A percentile compares a stretch with the other conserved stretches of the same genome.
Conservation (phyloP, 2,113 vertebrate species). For the Geococcyx californianus region DNA sequence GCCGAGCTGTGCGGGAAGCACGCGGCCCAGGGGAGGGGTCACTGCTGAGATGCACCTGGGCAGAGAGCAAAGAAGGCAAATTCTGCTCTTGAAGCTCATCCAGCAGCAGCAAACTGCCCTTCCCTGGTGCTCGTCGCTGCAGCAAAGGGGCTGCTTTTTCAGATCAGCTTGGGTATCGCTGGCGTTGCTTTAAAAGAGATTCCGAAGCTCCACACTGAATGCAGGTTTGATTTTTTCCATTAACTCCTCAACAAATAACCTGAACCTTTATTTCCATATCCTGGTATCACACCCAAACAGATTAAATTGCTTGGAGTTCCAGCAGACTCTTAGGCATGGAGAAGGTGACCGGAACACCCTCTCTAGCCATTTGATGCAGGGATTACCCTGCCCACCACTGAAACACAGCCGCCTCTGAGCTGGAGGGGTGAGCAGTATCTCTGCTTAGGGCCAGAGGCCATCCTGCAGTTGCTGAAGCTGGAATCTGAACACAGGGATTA, state of each 20-base stretch:
- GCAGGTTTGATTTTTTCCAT: background rate
- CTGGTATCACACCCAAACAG: background rate
- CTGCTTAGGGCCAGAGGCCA: background rate
- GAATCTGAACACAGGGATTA: background rate
- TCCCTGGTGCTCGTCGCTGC: background rate
- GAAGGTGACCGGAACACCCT: background rate
- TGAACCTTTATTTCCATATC: background rate
- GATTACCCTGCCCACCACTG: background rate
- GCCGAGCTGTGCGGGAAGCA: background rate
- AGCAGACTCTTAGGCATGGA: background rate
- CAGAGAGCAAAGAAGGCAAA: background rate
- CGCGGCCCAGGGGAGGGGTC: background rate
- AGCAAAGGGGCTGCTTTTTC: background rate
- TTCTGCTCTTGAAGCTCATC: background rate
- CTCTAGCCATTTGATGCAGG: background rate
- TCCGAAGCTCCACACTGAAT: background rate
- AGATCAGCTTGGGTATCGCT: background rate
- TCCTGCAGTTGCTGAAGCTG: background rate
- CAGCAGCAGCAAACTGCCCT: background rate
- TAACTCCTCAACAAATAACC: background rate
- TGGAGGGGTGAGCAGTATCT: background rate
- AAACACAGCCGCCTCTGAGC: background rate
- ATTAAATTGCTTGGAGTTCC: background rate
- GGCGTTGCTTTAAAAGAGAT: background rate
- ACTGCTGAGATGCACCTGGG: rapidly evolving